phyloP scores from a whole-genome alignment of 2,797 vertebrate genomes.

The Anabas testudineus region DNA sequence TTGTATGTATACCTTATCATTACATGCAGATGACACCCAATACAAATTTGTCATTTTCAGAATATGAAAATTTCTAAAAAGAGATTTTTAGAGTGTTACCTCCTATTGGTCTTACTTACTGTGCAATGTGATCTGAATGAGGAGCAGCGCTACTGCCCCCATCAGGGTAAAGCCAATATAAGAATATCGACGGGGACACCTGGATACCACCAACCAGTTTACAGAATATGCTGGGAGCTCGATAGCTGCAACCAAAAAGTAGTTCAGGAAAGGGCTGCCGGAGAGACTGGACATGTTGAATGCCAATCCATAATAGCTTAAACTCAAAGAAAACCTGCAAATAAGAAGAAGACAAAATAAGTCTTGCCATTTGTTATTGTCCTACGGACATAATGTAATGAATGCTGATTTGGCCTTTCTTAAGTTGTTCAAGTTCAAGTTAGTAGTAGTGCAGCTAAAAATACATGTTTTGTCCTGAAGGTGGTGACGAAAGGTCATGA shows the following conservation, averaged over 20 bases:
- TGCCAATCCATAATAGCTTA: conserved; percentile 59
- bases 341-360: conserved; percentile 13
- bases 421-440: no score
- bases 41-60: no score
- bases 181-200: conserved; percentile 49
- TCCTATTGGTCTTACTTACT: conserved; percentile 47
- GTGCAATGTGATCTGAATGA: conserved; percentile 50
- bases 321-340: conserved; percentile 54
- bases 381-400: not conserved
- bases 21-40: no score
- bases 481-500: not conserved
- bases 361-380: not conserved
- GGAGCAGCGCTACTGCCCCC: conserved; percentile 49
- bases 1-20: no score
- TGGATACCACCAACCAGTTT: conserved; percentile 39
- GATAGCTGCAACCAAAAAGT: conserved; percentile 43
- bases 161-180: conserved; percentile 42
- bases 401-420: not conserved
- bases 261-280: conserved; percentile 66
- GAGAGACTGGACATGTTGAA: conserved; percentile 59
- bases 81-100: not conserved
- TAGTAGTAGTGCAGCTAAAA: not conserved
- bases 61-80: no score
- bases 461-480: not conserved
- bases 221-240: conserved; percentile 42